Base-by-base conservation (phyloP, 2,113 vertebrate species). In the Murina feae region DNA sequence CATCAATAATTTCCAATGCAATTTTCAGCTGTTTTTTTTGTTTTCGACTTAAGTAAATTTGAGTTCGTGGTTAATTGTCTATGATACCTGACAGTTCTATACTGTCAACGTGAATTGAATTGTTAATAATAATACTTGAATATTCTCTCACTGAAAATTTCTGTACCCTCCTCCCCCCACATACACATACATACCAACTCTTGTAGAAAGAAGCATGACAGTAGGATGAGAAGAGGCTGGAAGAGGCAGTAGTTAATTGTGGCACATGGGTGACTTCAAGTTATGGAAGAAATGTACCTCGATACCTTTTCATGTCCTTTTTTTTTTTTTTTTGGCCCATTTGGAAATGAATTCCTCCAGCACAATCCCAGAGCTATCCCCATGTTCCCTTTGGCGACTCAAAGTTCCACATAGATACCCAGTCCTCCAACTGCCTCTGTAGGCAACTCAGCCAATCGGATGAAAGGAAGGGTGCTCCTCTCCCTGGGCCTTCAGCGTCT, bases 1-100 rank as follows among this genome's bases (percentile, higher is more conserved):
- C 53, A 55, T 9, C 63, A 79, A 51, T 89, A 72, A 94, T 14
- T 47, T 47, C 16, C 30, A 74, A 37, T 14, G 28, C 12, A 55
- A 39, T 28, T 87, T 92, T 60, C 51, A 91, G 84, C 53, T 74
- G 9, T 83, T 95, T 85, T 75, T 55, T 85, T 75, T 55, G 2
- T 76, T 69, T 90, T 10, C 9, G 55, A 28, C 55, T 58, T 88
- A 81, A 60, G 11, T 80, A 75, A 90, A 49, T 49, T 37, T 71
- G 14, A 30, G 53, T 63, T 49, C 35, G 51, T 25, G 75, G 44
- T 53, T 32, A 60, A 78, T 30, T 12, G 21, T 32, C 3, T 81
- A 81, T 91, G 28, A 80, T n/a, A 63, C 6, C 14, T 60, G 25
- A 23, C 2, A 17, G 23, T 86, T 89, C 32, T 75, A 66, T 20